A percentile compares a stretch with the other conserved stretches of the same genome.
These are phyloP conservation scores for Sarcophilus harrisii DNA, from an alignment of 2,797 vertebrate species.

Conservation along the genomic window DNA sequence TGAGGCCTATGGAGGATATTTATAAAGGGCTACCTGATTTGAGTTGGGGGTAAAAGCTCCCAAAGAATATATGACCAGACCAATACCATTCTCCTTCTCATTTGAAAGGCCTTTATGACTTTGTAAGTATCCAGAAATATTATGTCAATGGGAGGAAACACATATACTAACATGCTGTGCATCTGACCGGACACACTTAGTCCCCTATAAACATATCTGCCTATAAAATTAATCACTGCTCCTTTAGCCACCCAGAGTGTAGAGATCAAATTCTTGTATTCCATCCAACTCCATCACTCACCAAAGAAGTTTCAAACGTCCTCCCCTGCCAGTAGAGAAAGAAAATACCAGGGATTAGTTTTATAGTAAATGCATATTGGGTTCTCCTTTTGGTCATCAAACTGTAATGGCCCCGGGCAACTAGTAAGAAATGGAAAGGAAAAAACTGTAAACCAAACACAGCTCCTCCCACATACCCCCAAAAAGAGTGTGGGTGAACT, in stretches of 20 bases:
- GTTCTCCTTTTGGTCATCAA: slow-evolving; percentile 16
- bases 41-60: not conserved
- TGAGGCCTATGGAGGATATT: not conserved
- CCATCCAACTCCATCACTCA: not conserved
- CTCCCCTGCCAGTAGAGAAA: not conserved
- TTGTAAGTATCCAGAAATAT: not conserved
- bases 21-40: not conserved
- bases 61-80: not conserved
- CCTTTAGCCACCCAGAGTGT: slow-evolving; percentile 5
- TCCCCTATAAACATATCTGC: not conserved
- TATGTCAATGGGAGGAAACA: not conserved
- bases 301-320: not conserved
- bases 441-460: not conserved
- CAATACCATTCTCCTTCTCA: not conserved
- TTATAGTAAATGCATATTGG: not conserved
- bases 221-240: slow-evolving; percentile 15
- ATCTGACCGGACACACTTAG: not conserved
- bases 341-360: not conserved
- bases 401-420: not conserved
- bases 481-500: not conserved
- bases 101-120: not conserved
- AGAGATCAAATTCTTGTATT: slow-evolving; percentile 9
- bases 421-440: not conserved
- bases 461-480: not conserved
- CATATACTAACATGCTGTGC: not conserved